Base-by-base conservation (phyloP, 2,888 invertebrate species). In the Lasius platythorax region DNA sequence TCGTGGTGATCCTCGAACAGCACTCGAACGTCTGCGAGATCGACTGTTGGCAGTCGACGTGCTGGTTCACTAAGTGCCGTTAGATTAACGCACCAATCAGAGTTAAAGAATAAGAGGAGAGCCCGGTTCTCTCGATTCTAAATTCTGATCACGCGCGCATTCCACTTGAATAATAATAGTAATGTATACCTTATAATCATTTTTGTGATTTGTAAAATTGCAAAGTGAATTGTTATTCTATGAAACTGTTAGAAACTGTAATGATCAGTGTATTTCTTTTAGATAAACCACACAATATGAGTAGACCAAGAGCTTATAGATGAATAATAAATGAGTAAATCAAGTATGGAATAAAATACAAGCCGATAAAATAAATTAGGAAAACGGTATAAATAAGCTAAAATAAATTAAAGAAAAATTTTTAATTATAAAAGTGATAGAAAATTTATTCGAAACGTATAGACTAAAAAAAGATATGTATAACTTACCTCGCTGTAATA, bases 31-130 rank as follows among this genome's bases (percentile, higher is more conserved):
- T 79, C 85, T 68, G 82, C 18, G 67, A 67, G 76, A 78, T 68
- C 87, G 78, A 78, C 75, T 88, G 83, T 85, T 61, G 88, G 85
- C 87, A 85, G 84, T 79, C 85, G 84, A 84, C 84, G 82, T 75
- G 83, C 85, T 73, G 86, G 89, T 87, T 86, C 85, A 79, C 88
- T 58, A 90, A 89, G 91, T 92, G 85, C 93, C 93, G 93, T 93
- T 93, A 93, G 76, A 70, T 84, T 82, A 83, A 53, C 83, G 89
- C 83, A 83, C 93, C 93, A 93, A 93, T 93, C 88, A 84, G 86
- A 84, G 74, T 74, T 61, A 84, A 64, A 72, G 85, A 79, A 89
- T 86, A 82, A 90, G 72, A 85, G 83, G 85, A 91, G 88, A 73
- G n/a, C n/a, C 91, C 85, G 88, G 85, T 86, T 85, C 87, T 85